These are phyloP conservation scores for Caenorhabditis afra DNA, from an alignment of 2,888 invertebrate species.

Conservation along the genomic window DNA sequence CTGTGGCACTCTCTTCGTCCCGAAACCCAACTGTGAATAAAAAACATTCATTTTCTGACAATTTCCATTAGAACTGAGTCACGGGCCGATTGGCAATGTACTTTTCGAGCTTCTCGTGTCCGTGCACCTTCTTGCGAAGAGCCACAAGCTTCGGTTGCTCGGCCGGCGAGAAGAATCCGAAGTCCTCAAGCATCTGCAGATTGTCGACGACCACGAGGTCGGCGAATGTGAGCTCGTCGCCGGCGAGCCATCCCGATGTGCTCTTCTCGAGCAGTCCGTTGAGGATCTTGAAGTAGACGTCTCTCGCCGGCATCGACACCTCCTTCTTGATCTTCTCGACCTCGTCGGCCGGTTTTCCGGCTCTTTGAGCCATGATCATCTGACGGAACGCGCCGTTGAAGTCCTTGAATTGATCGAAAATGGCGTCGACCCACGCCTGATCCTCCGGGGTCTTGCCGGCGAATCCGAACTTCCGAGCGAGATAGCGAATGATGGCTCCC, in stretches of 20 bases:
- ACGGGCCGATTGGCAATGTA: constrained; percentile 37
- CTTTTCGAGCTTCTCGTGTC: constrained; percentile 20
- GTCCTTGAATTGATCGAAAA: constrained; percentile 52
- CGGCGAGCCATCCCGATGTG: constrained; percentile 51
- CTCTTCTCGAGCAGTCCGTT: constrained; percentile 37
- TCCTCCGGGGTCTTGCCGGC: constrained; percentile 29
- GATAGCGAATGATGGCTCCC: constrained; percentile 35
- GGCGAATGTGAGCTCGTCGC: constrained; percentile 49
- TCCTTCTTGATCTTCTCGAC: constrained; percentile 15
- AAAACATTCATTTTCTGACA: too few relatives aligned
- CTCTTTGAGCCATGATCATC: constrained; percentile 9
- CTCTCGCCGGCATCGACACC: constrained; percentile 32
- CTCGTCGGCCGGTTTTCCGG: constrained; percentile 16
- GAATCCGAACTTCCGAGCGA: constrained; percentile 28
- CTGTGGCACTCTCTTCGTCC: too few relatives aligned
- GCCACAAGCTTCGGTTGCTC: constrained; percentile 32
- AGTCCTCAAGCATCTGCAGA: constrained; percentile 28
- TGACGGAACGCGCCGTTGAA: constrained; percentile 10
- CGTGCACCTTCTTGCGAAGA: constrained; percentile 29
- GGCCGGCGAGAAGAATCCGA: constrained; percentile 20
- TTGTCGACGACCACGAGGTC: constrained; percentile 52
- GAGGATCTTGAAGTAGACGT: constrained; percentile 43
- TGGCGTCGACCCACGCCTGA: constrained; percentile 33
- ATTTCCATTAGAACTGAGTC: constrained; percentile 28
- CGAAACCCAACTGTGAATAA: not conserved